phyloP scores from a whole-genome alignment of 2,113 vertebrate genomes.

The Microtus montanus region DNA sequence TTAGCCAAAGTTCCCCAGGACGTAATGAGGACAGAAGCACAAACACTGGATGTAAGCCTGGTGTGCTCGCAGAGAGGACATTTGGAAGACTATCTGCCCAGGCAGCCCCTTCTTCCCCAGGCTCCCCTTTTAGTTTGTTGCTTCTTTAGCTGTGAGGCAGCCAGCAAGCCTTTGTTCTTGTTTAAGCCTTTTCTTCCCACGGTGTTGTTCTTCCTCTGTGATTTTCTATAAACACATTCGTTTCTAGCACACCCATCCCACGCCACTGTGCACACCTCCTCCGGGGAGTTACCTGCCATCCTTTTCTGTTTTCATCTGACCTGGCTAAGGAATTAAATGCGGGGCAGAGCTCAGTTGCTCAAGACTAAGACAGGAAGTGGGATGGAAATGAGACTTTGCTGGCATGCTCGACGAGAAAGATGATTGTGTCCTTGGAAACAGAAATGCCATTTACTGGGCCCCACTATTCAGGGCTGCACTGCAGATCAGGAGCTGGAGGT shows the following conservation, averaged over 20 bases:
- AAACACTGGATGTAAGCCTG: no score
- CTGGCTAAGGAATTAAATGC: background rate
- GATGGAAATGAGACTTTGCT: background rate
- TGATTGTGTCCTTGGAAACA: constrained; percentile 10
- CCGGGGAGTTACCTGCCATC: constrained; percentile 38
- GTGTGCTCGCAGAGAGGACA: background rate
- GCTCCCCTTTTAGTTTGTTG: background rate
- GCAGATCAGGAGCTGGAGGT: background rate
- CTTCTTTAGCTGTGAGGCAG: background rate
- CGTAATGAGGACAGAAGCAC: background rate
- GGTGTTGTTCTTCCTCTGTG: background rate
- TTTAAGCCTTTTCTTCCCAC: background rate
- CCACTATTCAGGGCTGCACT: background rate
- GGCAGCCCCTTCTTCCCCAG: background rate
- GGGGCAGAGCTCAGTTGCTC: background rate
- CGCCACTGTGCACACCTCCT: background rate
- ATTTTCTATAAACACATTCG: background rate
- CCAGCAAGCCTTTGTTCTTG: background rate
- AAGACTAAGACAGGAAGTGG: background rate
- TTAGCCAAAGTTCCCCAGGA: background rate
- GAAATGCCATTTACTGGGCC: background rate
- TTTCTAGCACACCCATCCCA: background rate
- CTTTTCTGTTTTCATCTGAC: background rate
- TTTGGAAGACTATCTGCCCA: background rate
- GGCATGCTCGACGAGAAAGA: background rate